phyloP scores from a whole-genome alignment of 2,797 vertebrate species.

The Prunella strophiata region DNA sequence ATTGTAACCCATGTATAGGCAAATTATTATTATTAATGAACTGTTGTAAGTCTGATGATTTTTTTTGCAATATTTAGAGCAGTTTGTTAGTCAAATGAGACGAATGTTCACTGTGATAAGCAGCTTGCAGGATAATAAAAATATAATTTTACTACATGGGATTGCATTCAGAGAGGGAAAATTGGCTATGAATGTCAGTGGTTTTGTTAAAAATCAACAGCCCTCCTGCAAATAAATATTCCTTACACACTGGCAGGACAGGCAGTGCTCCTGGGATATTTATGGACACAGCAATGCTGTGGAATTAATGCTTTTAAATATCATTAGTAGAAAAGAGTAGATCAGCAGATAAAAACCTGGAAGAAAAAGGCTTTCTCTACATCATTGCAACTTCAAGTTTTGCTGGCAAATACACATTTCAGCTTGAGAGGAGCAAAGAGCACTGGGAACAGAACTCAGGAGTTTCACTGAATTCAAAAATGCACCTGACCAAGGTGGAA shows the following conservation, averaged over 20 bases:
- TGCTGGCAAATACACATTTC: neutral
- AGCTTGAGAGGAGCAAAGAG: neutral
- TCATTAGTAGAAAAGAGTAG: neutral
- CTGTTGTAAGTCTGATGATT: neutral
- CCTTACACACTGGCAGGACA: neutral
- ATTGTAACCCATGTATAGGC: neutral
- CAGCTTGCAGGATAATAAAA: neutral
- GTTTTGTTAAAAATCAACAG: neutral
- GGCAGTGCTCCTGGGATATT: neutral
- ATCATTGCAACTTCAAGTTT: neutral
- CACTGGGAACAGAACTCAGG: neutral
- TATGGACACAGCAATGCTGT: neutral
- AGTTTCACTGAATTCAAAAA: neutral
- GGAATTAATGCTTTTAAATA: neutral
- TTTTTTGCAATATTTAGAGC: neutral
- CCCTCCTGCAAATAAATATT: neutral
- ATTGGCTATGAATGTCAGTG: neutral
- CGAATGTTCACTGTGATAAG: neutral
- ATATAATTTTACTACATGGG: neutral
- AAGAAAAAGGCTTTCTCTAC: neutral
- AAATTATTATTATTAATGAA: neutral
- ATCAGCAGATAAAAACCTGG: neutral
- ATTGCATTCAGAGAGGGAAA: neutral
- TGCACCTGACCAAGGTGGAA: neutral
- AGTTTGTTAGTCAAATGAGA: neutral